Conservation (phyloP, 1,140 invertebrate species). For the Argopecten irradians region DNA sequence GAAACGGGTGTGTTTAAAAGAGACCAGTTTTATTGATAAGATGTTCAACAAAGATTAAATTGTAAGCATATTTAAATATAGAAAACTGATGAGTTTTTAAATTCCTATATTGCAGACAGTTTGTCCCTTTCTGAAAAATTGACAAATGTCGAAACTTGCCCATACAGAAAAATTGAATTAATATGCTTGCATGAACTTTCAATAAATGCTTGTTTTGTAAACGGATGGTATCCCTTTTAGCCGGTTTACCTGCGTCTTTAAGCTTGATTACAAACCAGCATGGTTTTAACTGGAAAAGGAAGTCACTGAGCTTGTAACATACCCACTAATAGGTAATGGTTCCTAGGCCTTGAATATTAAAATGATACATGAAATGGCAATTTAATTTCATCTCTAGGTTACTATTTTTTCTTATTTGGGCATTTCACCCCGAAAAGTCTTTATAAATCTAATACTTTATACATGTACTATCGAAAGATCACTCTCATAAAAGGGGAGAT, state of each 20-base stretch:
- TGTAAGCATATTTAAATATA: neutral
- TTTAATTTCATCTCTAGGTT: no score
- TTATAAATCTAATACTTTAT: no score
- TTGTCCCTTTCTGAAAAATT: neutral
- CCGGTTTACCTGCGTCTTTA: neutral
- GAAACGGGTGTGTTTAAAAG: conserved; percentile 6
- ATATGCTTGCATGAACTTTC: neutral
- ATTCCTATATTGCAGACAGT: neutral
- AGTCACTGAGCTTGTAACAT: no score
- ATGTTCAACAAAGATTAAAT: conserved; percentile 12
- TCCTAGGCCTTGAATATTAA: no score
- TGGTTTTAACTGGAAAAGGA: no score
- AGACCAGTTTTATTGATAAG: neutral
- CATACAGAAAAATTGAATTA: neutral
- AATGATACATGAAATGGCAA: no score
- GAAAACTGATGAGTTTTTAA: neutral
- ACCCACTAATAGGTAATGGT: no score
- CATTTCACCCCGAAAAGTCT: no score
- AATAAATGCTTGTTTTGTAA: neutral
- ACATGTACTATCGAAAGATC: no score
- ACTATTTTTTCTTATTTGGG: no score
- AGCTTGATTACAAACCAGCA: neutral
- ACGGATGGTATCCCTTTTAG: neutral
- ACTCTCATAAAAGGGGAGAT: no score
- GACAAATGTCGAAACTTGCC: neutral